These are phyloP conservation scores for Rhinophrynus dorsalis DNA, from an alignment of 2,797 vertebrate species.

Conservation along the genomic window DNA sequence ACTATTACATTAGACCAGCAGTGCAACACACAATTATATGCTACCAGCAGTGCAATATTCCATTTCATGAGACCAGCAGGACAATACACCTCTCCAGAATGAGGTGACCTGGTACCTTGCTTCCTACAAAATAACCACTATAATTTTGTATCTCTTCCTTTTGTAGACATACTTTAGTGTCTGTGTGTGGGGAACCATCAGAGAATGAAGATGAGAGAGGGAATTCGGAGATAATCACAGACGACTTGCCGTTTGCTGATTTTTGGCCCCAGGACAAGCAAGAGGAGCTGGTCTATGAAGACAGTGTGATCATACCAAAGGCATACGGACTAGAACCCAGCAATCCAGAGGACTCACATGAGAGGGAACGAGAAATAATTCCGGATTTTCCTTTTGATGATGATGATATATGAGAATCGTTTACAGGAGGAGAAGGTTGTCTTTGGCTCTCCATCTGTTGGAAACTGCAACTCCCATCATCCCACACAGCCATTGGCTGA, in stretches of 20 bases:
- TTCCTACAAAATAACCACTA: too few species aligned
- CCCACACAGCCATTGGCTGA: too few species aligned
- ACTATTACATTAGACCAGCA: too few species aligned
- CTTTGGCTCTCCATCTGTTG: too few species aligned
- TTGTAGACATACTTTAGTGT: slow-evolving; percentile 58
- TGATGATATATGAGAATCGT: not conserved
- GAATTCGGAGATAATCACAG: slow-evolving; percentile 38
- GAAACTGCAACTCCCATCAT: too few species aligned
- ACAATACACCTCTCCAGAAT: too few species aligned
- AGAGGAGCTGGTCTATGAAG: slow-evolving; percentile 50
- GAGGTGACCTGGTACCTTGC: too few species aligned
- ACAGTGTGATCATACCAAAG: slow-evolving; percentile 59
- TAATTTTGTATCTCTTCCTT: too few species aligned
- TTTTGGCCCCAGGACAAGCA: slow-evolving; percentile 53
- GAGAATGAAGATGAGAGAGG: slow-evolving; percentile 42
- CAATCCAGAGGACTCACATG: slow-evolving; percentile 40
- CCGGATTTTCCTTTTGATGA: slow-evolving; percentile 46
- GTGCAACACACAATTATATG: too few species aligned
- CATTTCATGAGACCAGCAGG: too few species aligned
- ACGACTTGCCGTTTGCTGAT: slow-evolving; percentile 53
- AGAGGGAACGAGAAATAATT: slow-evolving; percentile 46
- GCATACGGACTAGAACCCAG: slow-evolving; percentile 63
- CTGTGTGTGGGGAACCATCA: slow-evolving; percentile 59
- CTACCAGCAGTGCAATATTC: too few species aligned
- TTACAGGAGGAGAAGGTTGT: not conserved